Conservation (phyloP, 1,140 invertebrate species). For the Meloidogyne chitwoodi region DNA sequence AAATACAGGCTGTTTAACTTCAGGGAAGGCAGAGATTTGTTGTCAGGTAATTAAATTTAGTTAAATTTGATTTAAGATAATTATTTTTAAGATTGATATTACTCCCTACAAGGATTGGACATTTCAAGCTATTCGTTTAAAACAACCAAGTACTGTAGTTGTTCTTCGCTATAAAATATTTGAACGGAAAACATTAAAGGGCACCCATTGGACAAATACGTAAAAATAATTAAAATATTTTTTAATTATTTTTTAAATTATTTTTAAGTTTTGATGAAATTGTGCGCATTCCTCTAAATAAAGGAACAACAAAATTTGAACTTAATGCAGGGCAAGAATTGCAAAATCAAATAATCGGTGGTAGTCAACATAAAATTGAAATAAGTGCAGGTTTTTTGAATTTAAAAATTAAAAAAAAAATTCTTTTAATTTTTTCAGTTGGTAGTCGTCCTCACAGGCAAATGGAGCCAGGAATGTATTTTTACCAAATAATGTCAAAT, state of each 20-base stretch:
- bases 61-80: not conserved
- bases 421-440: not conserved
- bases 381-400: slow-evolving; percentile 4
- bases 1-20: slow-evolving; percentile 38
- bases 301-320: slow-evolving; percentile 48
- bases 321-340: slow-evolving; percentile 26
- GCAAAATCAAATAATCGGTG: not conserved
- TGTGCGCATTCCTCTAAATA: slow-evolving; percentile 46
- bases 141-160: slow-evolving; percentile 46
- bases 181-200: slow-evolving; percentile 20
- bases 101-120: slow-evolving; percentile 48
- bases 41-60: slow-evolving; percentile 26
- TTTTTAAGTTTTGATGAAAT: slow-evolving; percentile 24
- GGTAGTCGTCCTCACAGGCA: slow-evolving; percentile 41
- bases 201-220: not conserved
- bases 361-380: slow-evolving; percentile 8
- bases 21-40: slow-evolving; percentile 41
- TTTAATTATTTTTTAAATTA: slow-evolving; percentile 28
- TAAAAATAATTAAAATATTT: not conserved
- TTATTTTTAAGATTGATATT: slow-evolving; percentile 18
- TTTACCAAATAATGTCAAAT: slow-evolving; percentile 33
- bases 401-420: not conserved
- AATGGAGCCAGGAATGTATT: slow-evolving; percentile 48
- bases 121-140: slow-evolving; percentile 43
- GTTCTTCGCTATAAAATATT: slow-evolving; percentile 44